phyloP scores from a whole-genome alignment of 2,113 vertebrate genomes.

The Cettia cetti region DNA sequence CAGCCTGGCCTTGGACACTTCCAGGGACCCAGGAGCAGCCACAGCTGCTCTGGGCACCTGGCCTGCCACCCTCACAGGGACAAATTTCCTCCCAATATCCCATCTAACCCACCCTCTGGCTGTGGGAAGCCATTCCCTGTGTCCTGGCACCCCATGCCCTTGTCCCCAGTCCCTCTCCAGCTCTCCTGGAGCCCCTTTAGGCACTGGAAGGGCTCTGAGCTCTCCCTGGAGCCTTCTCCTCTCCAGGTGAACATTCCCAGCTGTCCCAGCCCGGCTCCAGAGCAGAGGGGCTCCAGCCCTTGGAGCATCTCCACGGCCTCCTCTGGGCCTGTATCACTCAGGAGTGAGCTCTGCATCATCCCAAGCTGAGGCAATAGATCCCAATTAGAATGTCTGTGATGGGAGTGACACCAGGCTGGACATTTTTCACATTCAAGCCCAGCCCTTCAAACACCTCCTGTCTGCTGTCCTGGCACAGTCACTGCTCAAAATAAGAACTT shows the following conservation, averaged over 20 bases:
- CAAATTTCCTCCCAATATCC: fast-evolving
- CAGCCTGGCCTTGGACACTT: not conserved
- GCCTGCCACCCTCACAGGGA: not conserved
- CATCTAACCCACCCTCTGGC: fast-evolving
- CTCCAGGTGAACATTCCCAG: not conserved
- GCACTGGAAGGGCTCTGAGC: fast-evolving
- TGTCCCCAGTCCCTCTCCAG: not conserved
- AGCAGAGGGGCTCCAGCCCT: not conserved
- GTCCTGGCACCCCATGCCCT: not conserved
- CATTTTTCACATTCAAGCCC: not conserved
- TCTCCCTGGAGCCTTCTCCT: not conserved
- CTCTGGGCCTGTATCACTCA: not conserved
- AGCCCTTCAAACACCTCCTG: not conserved
- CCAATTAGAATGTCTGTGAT: not conserved
- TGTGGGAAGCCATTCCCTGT: not conserved
- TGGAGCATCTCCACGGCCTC: not conserved
- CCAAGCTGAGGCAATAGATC: not conserved
- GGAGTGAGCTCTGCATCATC: not conserved
- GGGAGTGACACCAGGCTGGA: not conserved
- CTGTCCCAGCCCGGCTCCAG: not conserved
- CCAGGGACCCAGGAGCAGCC: not conserved
- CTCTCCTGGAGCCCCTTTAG: not conserved
- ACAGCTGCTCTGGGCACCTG: not conserved
- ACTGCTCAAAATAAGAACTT: not conserved
- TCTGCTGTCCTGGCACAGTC: not conserved